Base-by-base conservation (phyloP, 2,113 vertebrate genomes). In the Chinchilla lanigera region DNA sequence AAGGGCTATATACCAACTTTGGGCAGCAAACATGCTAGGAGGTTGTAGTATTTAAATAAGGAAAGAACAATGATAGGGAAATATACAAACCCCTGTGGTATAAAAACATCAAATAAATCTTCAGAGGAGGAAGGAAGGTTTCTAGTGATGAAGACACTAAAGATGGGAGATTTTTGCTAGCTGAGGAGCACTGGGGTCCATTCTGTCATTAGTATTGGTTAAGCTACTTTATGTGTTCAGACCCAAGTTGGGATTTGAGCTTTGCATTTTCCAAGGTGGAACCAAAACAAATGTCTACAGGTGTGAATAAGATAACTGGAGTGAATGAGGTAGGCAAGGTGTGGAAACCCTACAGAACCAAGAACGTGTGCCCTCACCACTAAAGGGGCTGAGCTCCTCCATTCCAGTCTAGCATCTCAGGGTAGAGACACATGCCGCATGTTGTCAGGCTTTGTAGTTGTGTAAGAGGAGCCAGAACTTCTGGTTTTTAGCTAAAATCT, bases 351-450 rank as follows among this genome's bases (percentile, higher is more conserved):
- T 19, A 0, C 0, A 11, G 26, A 41, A 75, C 0, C 1, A 44
- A 47, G 58, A 94, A 30, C 28, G 7, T 0, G 0, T 0, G 0
- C 41, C 26, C 5, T 38, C 5, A 3, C 7, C 5, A 50, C 61
- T 38, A 8, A 33, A 17, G 28, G 1, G 16, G 3, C 3, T 10
- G 30, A n/a, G 7, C 50, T 22, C 28, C 41, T 75, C n/a, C 0
- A 0, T 20, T 35, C 1, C 4, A 61, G 65, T 52, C 58, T 9
- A 5, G 3, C 0, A 0, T 33, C 84, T 90, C 26, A 41, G 7
- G 17, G 38, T 47, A 33, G 67, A 14, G 69, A 24, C 1, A 5
- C 14, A 0, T 7, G 3, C 28, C 7, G 3, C 28, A 35, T 8
- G 19, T 47, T 26, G 65, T 30, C 26, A 44, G 30, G 4, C 56